phyloP scores from a whole-genome alignment of 1,140 invertebrate genomes.

The Arion vulgaris region DNA sequence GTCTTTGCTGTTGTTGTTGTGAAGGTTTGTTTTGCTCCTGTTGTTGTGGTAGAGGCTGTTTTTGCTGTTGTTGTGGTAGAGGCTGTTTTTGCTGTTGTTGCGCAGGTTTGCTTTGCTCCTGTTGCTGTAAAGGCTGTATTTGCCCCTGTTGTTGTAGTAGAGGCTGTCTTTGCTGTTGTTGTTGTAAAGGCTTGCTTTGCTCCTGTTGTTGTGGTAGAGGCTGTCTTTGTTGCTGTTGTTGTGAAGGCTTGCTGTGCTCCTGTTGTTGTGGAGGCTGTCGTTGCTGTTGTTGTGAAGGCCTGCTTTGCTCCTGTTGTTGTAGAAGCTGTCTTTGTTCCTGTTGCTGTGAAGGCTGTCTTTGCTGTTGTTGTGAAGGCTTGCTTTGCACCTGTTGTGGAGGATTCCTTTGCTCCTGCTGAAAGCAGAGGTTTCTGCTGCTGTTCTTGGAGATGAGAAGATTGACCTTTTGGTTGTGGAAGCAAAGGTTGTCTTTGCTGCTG shows the following conservation, averaged over 20 bases:
- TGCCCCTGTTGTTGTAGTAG: not conserved
- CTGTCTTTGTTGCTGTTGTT: not conserved
- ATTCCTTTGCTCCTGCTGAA: not conserved
- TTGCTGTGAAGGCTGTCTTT: not conserved
- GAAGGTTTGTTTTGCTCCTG: not conserved
- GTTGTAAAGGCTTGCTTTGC: not conserved
- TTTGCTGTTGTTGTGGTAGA: not conserved
- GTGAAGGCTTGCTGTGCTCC: not conserved
- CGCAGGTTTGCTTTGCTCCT: not conserved
- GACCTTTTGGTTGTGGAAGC: not conserved
- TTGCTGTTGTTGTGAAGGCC: not conserved
- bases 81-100: not conserved
- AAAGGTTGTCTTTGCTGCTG: not conserved
- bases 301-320: slow-evolving; percentile 22
- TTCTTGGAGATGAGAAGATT: not conserved
- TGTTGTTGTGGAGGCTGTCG: not conserved
- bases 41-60: not conserved
- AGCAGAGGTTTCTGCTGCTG: not conserved
- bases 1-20: not conserved
- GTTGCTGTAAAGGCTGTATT: not conserved
- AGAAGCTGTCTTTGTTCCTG: slow-evolving; percentile 37
- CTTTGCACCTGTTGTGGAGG: not conserved
- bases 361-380: not conserved
- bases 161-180: not conserved
- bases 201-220: not conserved